Conservation (phyloP, 2,113 vertebrate genomes). For the Onychostoma macrolepis region DNA sequence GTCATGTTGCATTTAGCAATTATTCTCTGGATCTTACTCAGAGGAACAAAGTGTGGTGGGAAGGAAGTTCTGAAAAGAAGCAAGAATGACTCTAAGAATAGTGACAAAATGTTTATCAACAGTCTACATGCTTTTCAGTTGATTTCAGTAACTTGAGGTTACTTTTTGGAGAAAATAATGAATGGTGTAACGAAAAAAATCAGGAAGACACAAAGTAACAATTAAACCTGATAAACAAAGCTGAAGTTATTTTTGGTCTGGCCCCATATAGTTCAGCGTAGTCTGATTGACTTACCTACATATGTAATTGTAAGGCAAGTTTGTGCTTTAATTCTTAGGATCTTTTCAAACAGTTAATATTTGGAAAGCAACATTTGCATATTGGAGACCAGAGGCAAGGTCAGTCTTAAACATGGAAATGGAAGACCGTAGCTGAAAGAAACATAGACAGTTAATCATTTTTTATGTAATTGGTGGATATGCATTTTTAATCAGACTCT, state of each 20-base stretch:
- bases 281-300: neutral
- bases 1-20: neutral
- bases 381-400: neutral
- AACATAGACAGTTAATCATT: neutral
- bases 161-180: neutral
- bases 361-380: slow-evolving; percentile 1
- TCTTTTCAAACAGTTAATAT: neutral
- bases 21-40: neutral
- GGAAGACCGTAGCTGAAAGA: neutral
- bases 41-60: neutral
- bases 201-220: neutral
- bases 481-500: neutral
- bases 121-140: neutral
- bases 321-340: neutral
- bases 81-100: neutral
- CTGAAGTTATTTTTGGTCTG: neutral
- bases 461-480: neutral
- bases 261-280: neutral
- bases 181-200: neutral
- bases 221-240: neutral
- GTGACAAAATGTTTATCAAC: neutral
- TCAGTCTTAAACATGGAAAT: neutral
- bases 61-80: neutral
- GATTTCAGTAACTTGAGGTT: neutral
- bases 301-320: neutral